Conservation (phyloP, 2,113 vertebrate species). For the Cacatua alba region DNA sequence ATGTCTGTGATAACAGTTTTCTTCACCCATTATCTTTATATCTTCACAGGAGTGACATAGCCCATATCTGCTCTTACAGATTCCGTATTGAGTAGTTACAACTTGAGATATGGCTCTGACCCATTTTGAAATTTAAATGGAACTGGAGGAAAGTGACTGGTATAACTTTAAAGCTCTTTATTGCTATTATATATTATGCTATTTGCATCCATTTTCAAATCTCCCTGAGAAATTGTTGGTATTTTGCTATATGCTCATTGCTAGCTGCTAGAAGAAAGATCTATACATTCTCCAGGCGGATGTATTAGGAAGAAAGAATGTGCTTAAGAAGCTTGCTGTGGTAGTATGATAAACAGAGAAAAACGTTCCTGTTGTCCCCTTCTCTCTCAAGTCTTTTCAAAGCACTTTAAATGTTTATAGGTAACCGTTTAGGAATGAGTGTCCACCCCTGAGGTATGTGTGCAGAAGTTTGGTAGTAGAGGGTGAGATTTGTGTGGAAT, state of each 20-base stretch:
- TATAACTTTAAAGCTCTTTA: neutral
- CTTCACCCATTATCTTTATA: neutral
- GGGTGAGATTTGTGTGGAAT: neutral
- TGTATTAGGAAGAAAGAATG: neutral
- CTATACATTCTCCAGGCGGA: neutral
- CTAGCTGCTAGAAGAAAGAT: neutral
- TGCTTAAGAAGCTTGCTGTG: neutral
- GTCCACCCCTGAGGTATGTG: neutral
- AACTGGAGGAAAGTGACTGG: neutral
- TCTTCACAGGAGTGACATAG: neutral
- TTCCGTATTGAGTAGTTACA: neutral
- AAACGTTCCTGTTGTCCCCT: accelerated
- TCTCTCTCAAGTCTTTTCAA: neutral
- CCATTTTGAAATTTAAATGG: neutral
- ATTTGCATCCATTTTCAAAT: neutral
- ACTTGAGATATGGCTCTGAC: neutral
- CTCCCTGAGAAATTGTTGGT: neutral
- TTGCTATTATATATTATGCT: neutral
- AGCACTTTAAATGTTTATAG: neutral
- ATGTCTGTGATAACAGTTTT: neutral
- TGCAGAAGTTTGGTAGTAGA: neutral
- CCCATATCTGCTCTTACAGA: neutral
- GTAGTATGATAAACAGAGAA: neutral
- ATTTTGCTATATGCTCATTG: neutral
- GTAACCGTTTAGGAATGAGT: neutral